phyloP scores from a whole-genome alignment of 1,140 invertebrate species.

The Bombus affinis region DNA sequence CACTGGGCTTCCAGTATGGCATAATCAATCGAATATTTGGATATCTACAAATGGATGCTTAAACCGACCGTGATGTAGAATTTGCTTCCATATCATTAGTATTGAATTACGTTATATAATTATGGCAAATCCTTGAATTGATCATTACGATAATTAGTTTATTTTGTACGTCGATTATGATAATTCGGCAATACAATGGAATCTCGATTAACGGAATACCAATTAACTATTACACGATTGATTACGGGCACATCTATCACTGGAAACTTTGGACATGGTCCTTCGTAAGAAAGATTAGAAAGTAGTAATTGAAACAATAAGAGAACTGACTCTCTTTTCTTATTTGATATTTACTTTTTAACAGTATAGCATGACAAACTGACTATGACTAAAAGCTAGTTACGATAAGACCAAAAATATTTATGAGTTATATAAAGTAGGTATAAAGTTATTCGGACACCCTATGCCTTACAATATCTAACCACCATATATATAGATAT shows the following conservation, averaged over 20 bases:
- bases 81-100: neutral
- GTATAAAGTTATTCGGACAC: too few relatives aligned
- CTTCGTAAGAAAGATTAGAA: too few relatives aligned
- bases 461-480: too few relatives aligned
- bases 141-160: conserved; percentile 1
- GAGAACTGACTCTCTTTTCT: too few relatives aligned
- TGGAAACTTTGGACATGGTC: too few relatives aligned
- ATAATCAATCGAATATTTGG: conserved; percentile 3
- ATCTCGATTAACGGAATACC: neutral
- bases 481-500: too few relatives aligned
- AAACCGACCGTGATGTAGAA: neutral
- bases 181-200: neutral
- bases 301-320: too few relatives aligned
- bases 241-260: neutral
- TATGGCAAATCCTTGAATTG: neutral
- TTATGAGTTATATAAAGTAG: too few relatives aligned
- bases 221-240: neutral
- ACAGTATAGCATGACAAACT: too few relatives aligned
- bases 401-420: too few relatives aligned
- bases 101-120: neutral
- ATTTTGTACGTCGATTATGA: neutral
- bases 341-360: too few relatives aligned
- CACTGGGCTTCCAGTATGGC: neutral
- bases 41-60: neutral
- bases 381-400: too few relatives aligned